Base-by-base conservation (phyloP, 2,888 invertebrate species). In the Andrena flavipes region DNA sequence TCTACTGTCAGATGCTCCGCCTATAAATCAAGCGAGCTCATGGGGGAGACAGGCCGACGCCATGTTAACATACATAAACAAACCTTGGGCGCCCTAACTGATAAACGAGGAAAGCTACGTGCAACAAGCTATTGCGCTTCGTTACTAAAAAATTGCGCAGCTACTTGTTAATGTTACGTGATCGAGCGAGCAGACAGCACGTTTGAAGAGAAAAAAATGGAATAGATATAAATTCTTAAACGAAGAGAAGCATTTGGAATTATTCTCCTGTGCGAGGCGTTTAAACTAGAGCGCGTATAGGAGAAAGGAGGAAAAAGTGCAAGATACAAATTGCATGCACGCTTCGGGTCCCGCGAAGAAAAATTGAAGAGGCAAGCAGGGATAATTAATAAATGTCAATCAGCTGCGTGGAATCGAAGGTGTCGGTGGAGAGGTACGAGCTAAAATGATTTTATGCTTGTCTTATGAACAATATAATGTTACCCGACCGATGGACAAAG, bases 11-110 rank as follows among this genome's bases (percentile, higher is more conserved):
- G 93, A 93, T 92, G 93, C 93, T 93, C 93, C 93, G 93, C 93
- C 93, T 93, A 93, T 93, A 93, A 93, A 93, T 93, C 93, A 93
- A 92, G 90, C 89, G 85, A 82, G 88, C 84, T 90, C 85, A 86
- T 88, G 85, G 84, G 90, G 90, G 91, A 90, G 91, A 93, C 91
- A 91, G 89, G 80, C 86, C 88, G 92, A 92, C 93, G 93, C 93
- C 93, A 93, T 93, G 93, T 93, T 93, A 93, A 93, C 93, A 92
- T 91, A 91, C 89, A 91, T 92, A 92, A 93, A 93, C 92, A 92
- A 93, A 93, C 92, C 88, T 90, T 89, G 84, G 87, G 85, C 82
- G 86, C 91, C 88, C 87, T 88, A 89, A 90, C 90, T 91, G 90
- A 92, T 92, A 91, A 92, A 89, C 90, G 90, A 87, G 86, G 84